Conservation (phyloP, 2,888 invertebrate genomes). For the Tyria jacobaeae region DNA sequence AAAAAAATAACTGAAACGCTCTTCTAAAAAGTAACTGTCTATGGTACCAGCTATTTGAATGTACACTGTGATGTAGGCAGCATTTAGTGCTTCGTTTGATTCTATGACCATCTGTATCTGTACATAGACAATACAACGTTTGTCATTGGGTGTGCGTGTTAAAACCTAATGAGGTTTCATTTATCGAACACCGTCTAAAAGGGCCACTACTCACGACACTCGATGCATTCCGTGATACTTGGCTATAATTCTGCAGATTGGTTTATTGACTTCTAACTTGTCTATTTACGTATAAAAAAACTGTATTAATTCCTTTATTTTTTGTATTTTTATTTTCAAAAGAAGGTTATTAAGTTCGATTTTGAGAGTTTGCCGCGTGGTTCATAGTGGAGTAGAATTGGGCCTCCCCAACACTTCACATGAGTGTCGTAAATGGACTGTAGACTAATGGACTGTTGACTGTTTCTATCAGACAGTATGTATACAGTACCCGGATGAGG, state of each 20-base stretch:
- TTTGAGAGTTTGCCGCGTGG: too few species aligned
- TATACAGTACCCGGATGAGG: too few species aligned
- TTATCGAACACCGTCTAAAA: conserved; percentile 40
- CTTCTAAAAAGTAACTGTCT: too few species aligned
- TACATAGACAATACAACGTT: conserved; percentile 28
- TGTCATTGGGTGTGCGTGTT: conserved; percentile 34
- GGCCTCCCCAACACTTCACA: too few species aligned
- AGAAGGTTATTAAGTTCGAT: not conserved
- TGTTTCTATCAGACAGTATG: too few species aligned
- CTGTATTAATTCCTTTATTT: not conserved
- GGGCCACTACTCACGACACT: conserved; percentile 33
- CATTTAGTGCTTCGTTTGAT: not conserved
- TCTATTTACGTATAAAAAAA: not conserved
- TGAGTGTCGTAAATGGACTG: too few species aligned
- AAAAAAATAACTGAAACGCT: too few species aligned
- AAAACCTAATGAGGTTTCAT: conserved; percentile 39
- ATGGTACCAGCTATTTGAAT: too few species aligned
- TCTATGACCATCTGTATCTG: conserved; percentile 4
- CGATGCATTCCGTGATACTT: conserved; percentile 32
- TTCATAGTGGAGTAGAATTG: too few species aligned
- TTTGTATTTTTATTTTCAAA: not conserved
- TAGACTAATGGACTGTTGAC: too few species aligned
- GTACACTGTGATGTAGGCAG: too few species aligned
- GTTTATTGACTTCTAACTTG: conserved; percentile 32
- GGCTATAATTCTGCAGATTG: conserved; percentile 29